Percentiles rank a stretch among this genome's conserved stretches.
These are phyloP conservation scores for Lepus timidus DNA, from an alignment of 2,113 vertebrate species.

Conservation along the genomic window DNA sequence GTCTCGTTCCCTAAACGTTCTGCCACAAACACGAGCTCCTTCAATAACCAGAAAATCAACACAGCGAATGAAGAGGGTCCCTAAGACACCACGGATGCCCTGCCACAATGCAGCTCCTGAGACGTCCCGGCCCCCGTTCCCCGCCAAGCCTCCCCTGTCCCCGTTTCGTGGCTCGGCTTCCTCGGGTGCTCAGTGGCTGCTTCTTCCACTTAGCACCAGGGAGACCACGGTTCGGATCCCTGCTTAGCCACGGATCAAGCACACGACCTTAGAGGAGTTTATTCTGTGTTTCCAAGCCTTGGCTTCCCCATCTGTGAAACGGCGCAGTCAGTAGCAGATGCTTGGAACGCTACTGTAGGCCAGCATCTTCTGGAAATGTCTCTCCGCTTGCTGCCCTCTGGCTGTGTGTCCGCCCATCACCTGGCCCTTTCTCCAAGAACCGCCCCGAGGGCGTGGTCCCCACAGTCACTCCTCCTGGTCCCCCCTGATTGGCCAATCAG, in stretches of 20 bases:
- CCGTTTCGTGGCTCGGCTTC: rapidly evolving
- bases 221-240: not conserved
- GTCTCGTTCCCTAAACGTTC: not conserved
- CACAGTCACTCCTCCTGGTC: not conserved
- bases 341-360: too few relatives aligned
- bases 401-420: not conserved
- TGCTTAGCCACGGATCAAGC: not conserved
- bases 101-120: not conserved
- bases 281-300: not conserved
- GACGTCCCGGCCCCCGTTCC: too few relatives aligned
- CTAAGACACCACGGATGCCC: not conserved
- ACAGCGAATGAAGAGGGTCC: not conserved
- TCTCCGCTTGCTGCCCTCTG: not conserved
- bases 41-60: not conserved
- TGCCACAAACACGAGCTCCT: not conserved
- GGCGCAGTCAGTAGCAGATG: too few relatives aligned
- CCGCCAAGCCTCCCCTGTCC: not conserved
- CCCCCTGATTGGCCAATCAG: not conserved
- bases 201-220: rapidly evolving
- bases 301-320: not conserved
- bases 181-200: not conserved
- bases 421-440: not conserved
- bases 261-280: not conserved
- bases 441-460: not conserved
- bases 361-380: not conserved